Evolutionary conservation across 2,113 vertebrate genomes (phyloP).

Genomic region (Aptenodytes forsteri): DNA sequence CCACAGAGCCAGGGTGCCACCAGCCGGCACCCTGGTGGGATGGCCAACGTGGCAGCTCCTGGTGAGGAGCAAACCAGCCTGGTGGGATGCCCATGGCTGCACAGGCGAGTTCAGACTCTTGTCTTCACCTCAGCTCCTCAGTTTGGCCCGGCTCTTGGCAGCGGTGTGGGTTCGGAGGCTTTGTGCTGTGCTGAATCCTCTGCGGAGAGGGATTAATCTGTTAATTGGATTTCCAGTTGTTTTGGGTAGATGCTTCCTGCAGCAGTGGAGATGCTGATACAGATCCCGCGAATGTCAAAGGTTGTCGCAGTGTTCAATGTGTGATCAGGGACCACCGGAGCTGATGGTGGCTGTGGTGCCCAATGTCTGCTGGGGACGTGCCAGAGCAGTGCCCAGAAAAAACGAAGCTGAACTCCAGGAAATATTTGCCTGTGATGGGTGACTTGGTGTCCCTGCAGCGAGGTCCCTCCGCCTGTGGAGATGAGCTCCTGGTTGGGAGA

Average conservation of each 20-base stretch:
- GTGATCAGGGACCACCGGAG: background rate
- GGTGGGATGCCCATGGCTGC: background rate
- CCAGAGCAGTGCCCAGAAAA: background rate
- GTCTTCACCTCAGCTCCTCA: background rate
- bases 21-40: background rate
- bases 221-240: slow-evolving; percentile 12
- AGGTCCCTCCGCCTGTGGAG: background rate
- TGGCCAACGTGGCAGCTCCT: accelerated
- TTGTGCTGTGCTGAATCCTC: background rate
- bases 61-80: background rate
- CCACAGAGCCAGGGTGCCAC: background rate
- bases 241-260: background rate
- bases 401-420: background rate
- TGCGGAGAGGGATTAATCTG: background rate
- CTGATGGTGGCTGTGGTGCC: background rate
- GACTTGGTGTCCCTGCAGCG: background rate
- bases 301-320: accelerated
- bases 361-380: accelerated
- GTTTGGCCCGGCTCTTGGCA: background rate
- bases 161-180: background rate
- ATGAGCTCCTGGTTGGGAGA: background rate
- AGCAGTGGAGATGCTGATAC: background rate
- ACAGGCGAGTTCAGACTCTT: accelerated
- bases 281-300: background rate
- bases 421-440: accelerated